Conservation (phyloP, 2,113 vertebrate genomes). For the Phrynosoma platyrhinos region DNA sequence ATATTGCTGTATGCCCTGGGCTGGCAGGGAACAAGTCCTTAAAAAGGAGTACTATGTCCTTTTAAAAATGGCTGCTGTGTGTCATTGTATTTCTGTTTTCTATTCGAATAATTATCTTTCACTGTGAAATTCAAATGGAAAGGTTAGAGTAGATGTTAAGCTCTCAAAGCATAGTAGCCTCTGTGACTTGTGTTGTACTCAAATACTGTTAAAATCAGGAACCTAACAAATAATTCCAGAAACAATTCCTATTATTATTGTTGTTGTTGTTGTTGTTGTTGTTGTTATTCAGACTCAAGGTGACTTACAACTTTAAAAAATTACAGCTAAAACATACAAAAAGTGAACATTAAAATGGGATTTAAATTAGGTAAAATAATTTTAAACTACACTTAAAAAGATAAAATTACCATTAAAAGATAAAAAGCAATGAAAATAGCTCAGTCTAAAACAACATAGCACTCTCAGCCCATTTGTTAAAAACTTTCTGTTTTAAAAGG, state of each 20-base stretch:
- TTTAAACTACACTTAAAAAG: too few species aligned
- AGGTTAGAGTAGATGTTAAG: background rate
- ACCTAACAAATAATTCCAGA: background rate
- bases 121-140: background rate
- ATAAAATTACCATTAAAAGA: too few species aligned
- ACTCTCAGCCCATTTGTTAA: too few species aligned
- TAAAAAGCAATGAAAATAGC: too few species aligned
- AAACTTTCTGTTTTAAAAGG: too few species aligned
- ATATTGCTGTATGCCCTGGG: background rate
- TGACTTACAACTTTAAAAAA: too few species aligned
- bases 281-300: too few species aligned
- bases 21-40: background rate
- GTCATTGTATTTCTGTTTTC: background rate
- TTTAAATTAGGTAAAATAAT: too few species aligned
- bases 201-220: background rate
- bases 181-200: background rate
- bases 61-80: background rate
- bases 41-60: background rate
- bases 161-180: background rate
- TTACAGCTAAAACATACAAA: background rate
- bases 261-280: too few species aligned
- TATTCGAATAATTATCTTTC: background rate
- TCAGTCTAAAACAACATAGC: too few species aligned
- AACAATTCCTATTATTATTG: too few species aligned
- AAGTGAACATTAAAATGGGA: too few species aligned